phyloP scores from a whole-genome alignment of 2,113 vertebrate genomes.

The Corythoichthys intestinalis region DNA sequence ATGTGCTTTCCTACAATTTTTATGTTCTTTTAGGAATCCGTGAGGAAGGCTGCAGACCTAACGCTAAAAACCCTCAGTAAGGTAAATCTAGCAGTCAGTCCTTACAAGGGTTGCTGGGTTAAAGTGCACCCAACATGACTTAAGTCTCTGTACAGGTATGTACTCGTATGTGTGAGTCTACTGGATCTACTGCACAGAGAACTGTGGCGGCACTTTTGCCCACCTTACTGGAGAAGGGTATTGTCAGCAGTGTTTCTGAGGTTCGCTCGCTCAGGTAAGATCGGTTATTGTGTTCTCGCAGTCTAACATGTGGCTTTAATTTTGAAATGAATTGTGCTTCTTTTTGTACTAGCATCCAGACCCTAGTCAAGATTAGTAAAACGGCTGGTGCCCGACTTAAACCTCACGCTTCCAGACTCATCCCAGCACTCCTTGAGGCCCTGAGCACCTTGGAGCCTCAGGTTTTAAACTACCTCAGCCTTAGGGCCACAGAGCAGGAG shows the following conservation, averaged over 20 bases:
- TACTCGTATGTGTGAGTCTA: slow-evolving; percentile 91
- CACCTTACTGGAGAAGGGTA: slow-evolving; percentile 93
- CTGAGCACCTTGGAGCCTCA: slow-evolving; percentile 92
- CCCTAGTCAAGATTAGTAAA: slow-evolving; percentile 96
- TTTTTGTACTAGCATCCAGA: slow-evolving; percentile 81
- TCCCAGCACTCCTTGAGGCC: slow-evolving; percentile 91
- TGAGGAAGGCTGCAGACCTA: slow-evolving; percentile 92
- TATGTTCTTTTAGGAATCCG: slow-evolving; percentile 82
- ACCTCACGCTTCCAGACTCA: slow-evolving; percentile 88
- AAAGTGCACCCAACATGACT: not conserved
- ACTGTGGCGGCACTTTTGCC: slow-evolving; percentile 85
- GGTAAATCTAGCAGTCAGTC: slow-evolving; percentile 64
- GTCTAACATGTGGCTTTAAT: not conserved
- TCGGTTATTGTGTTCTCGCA: not conserved
- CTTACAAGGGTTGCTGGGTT: not conserved
- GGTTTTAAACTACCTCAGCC: slow-evolving; percentile 95
- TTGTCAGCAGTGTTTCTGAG: slow-evolving; percentile 89
- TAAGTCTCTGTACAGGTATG: slow-evolving; percentile 78
- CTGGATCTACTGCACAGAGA: slow-evolving; percentile 84
- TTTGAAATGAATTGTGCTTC: not conserved
- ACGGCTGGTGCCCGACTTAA: slow-evolving; percentile 90
- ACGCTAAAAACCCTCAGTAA: slow-evolving; percentile 96
- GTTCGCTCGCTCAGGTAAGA: slow-evolving; percentile 90
- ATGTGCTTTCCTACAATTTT: not conserved
- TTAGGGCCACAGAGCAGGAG: slow-evolving; percentile 94